Evolutionary conservation across 2,113 vertebrate species (phyloP).

Genomic region (Catharus fuscescens): DNA sequence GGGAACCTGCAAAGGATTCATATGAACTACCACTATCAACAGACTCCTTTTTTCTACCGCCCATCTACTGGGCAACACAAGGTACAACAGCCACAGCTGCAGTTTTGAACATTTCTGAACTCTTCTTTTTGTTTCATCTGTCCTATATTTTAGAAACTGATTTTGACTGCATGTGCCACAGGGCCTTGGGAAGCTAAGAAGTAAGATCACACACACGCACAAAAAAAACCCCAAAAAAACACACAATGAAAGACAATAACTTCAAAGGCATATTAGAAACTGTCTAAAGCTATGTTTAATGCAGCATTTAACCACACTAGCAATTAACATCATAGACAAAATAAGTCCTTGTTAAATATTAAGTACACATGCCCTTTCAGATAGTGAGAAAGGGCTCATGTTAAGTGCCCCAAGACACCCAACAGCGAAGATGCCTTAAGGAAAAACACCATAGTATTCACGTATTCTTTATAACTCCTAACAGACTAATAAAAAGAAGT

Average conservation of each 20-base stretch:
- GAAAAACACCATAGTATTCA: neutral
- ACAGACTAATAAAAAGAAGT: neutral
- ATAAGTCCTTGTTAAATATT: neutral
- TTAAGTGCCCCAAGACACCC: neutral
- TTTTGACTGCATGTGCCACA: neutral
- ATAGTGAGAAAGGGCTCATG: neutral
- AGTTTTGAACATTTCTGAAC: neutral
- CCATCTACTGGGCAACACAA: neutral
- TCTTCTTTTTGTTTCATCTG: neutral
- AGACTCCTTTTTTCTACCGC: neutral
- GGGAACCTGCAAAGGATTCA: neutral
- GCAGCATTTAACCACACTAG: neutral
- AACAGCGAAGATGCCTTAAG: neutral
- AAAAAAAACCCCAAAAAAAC: neutral
- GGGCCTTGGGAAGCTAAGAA: neutral
- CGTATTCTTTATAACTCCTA: neutral
- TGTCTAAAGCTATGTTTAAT: neutral
- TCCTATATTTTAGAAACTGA: neutral
- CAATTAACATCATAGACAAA: neutral
- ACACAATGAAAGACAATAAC: neutral
- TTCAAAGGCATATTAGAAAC: neutral
- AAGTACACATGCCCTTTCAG: neutral
- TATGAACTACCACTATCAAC: neutral
- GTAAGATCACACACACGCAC: neutral
- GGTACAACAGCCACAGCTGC: conserved; percentile 1